Base-by-base conservation (phyloP, 2,797 vertebrate species). In the Apogon talboti region DNA sequence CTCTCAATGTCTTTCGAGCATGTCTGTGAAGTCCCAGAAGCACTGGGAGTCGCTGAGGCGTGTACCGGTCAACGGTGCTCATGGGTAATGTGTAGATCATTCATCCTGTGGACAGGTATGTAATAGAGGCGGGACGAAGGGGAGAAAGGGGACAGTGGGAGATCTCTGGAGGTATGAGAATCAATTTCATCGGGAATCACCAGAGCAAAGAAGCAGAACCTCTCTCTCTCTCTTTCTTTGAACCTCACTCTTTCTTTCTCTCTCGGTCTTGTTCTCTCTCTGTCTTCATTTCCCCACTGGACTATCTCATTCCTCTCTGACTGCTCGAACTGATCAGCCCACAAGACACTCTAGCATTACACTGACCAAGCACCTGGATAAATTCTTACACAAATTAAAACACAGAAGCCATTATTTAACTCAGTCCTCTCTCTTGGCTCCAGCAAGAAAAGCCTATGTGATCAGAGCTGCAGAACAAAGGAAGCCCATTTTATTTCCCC, bases 131-230 rank as follows among this genome's bases (percentile, higher is more conserved):
- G 49, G 81, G 56, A 71, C 40, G 54, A 73, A 71, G 67, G 70
- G 66, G 64, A 81, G 66, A 79, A 83, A 67, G 47, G 72, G 74
- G 79, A 82, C 86, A 71, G 81, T 71, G 73, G 82, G 74, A 72
- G 78, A 85, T 90, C 87, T 89, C 85, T 80, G 69, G 84, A 89
- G 88, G 83, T 71, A 79, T 75, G 79, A 77, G 81, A 91, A 91
- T 92, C 87, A 86, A 91, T 93, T 92, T 91, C 78, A 81, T 80
- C 21, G 41, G 82, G 80, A 89, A 83, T 83, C 83, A 80, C 71
- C 45, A 43, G 71, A 74, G 86, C 87, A 81, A 74, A 79, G 75
- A 85, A 76, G 80, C 80, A 71, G 71, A 87, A 83, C 71, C 60
- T 45, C 35, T 19, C 59, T 44, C 46, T 69, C 58, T 8, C 48